A percentile compares a stretch with the other conserved stretches of the same genome.
phyloP scores from a whole-genome alignment of 2,113 vertebrate genomes.

The Dicrurus megarhynchus region DNA sequence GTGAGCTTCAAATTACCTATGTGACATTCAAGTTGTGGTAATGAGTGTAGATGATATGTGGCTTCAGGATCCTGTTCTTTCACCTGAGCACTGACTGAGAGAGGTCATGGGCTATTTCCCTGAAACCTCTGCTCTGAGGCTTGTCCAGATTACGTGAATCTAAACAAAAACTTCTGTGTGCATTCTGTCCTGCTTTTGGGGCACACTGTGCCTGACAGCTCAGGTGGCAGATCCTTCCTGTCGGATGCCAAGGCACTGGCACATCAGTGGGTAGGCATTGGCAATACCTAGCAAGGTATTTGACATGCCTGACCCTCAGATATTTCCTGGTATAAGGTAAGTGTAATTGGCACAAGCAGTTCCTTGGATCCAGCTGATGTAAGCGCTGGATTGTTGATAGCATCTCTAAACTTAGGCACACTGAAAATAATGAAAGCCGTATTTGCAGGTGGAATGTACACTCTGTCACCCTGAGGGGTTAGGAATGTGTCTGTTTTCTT shows the following conservation, averaged over 20 bases:
- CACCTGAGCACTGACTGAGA: background rate
- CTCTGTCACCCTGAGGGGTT: background rate
- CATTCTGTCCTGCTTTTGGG: background rate
- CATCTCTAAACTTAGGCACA: background rate
- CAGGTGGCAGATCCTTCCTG: background rate
- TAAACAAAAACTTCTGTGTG: background rate
- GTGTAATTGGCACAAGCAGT: background rate
- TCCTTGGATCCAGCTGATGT: background rate
- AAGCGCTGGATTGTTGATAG: background rate
- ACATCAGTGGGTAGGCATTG: background rate
- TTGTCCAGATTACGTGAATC: background rate
- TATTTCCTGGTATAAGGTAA: background rate
- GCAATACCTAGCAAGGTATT: background rate
- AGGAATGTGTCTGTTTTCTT: background rate
- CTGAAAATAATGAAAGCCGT: background rate
- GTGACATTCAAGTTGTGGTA: background rate
- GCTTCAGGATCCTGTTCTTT: background rate
- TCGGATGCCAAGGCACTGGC: background rate
- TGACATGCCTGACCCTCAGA: background rate
- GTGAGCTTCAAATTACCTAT: background rate
- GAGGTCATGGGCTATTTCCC: background rate
- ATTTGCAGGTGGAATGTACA: background rate
- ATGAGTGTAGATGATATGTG: background rate
- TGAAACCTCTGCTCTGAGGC: background rate
- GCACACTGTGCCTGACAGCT: background rate